Evolutionary conservation across 2,888 invertebrate genomes (phyloP).

Genomic region (Steinernema carpocapsae): DNA sequence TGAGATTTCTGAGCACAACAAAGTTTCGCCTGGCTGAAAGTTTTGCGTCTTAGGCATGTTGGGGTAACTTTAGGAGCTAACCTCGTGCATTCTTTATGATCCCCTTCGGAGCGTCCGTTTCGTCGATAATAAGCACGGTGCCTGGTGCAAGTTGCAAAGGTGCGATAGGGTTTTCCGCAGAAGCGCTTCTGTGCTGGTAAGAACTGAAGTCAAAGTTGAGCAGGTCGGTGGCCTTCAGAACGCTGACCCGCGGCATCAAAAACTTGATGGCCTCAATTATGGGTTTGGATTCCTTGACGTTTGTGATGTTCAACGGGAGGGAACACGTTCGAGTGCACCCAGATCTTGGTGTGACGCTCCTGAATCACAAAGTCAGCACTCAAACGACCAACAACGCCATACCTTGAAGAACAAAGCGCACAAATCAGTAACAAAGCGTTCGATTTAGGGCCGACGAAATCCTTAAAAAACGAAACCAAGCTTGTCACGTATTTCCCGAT

Average conservation of each 20-base stretch:
- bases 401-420: conserved; percentile 1
- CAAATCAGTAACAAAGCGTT: conserved; percentile 1
- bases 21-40: neutral
- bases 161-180: neutral
- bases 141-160: neutral
- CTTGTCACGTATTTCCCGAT: neutral
- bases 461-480: neutral
- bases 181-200: neutral
- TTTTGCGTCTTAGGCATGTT: neutral
- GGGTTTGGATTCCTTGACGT: conserved; percentile 6
- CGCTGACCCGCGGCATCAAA: neutral
- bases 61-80: neutral
- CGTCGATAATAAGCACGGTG: neutral
- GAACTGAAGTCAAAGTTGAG: neutral
- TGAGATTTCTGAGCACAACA: neutral
- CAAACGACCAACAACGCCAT: neutral
- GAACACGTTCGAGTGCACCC: neutral
- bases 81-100: conserved; percentile 4
- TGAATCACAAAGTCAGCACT: neutral
- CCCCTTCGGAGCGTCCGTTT: conserved; percentile 6
- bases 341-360: neutral
- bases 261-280: conserved; percentile 6
- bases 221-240: neutral
- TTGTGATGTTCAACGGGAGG: conserved; percentile 1
- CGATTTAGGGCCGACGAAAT: conserved; percentile 5